Conservation (phyloP, 1,140 invertebrate genomes). For the Kradibia gibbosae region DNA sequence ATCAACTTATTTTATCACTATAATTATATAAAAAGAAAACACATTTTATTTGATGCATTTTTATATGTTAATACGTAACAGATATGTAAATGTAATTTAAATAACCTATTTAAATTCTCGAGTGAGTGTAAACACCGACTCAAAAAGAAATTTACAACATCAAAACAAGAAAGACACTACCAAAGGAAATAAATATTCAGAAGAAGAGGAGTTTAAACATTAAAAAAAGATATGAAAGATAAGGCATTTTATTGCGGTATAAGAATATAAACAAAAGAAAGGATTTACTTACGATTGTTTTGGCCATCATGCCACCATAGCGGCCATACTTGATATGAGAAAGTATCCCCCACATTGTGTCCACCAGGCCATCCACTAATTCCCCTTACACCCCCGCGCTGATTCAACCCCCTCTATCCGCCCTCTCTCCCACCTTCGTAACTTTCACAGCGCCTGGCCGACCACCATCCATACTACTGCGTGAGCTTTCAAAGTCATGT, state of each 20-base stretch:
- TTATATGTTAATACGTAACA: no score
- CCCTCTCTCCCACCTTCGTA: slow-evolving; percentile 14
- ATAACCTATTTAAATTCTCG: no score
- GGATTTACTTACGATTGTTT: slow-evolving; percentile 71
- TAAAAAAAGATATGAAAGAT: not conserved
- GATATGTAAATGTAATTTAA: no score
- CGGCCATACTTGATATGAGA: slow-evolving; percentile 74
- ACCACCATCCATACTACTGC: slow-evolving; percentile 48
- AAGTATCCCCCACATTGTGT: slow-evolving; percentile 71
- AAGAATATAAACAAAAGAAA: slow-evolving; percentile 17
- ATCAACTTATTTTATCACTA: no score
- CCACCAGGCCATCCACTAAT: slow-evolving; percentile 71
- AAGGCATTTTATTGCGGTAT: not conserved
- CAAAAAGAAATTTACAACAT: not conserved
- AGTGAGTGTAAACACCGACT: not conserved
- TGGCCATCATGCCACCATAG: slow-evolving; percentile 73
- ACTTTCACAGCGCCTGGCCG: slow-evolving; percentile 51
- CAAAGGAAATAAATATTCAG: not conserved
- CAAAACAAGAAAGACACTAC: not conserved
- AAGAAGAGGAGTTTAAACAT: not conserved
- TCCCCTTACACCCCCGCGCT: slow-evolving; percentile 65
- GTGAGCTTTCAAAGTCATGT: slow-evolving; percentile 66
- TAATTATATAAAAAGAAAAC: no score
- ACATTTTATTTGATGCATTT: no score
- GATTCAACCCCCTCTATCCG: slow-evolving; percentile 66